A percentile compares a stretch with the other conserved stretches of the same genome.
Evolutionary conservation across 1,140 invertebrate species (phyloP).

Genomic region (Bombyx mandarina): DNA sequence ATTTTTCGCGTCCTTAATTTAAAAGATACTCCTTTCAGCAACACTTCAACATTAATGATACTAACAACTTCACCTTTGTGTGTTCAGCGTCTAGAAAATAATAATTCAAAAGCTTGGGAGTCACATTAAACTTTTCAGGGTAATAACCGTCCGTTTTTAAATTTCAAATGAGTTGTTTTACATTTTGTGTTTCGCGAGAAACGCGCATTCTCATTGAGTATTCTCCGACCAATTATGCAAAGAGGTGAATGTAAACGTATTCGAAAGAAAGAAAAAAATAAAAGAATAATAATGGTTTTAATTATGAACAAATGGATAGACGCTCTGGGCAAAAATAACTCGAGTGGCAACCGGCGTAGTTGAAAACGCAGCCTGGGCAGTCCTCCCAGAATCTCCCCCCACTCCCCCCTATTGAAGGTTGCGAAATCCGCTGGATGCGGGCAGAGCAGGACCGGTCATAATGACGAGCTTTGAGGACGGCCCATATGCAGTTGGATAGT

Average conservation of each 20-base stretch:
- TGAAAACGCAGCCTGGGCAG: too few relatives aligned
- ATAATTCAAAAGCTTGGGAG: not conserved
- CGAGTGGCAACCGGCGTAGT: too few relatives aligned
- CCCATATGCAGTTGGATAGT: too few relatives aligned
- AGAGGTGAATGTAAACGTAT: not conserved
- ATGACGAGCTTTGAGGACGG: too few relatives aligned
- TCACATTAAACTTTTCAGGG: conserved; percentile 15
- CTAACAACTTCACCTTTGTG: not conserved
- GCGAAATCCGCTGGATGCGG: too few relatives aligned
- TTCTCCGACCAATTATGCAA: conserved; percentile 1
- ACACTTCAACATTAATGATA: too few relatives aligned
- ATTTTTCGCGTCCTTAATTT: too few relatives aligned
- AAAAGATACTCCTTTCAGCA: too few relatives aligned
- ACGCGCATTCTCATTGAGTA: not conserved
- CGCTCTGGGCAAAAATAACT: too few relatives aligned
- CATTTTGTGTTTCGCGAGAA: conserved; percentile 10
- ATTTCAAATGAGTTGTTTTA: conserved; percentile 16
- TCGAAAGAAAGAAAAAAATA: not conserved
- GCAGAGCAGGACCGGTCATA: too few relatives aligned
- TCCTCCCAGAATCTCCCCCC: too few relatives aligned
- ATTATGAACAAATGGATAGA: not conserved
- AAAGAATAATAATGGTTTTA: not conserved
- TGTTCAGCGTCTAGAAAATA: not conserved
- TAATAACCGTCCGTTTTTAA: conserved; percentile 13
- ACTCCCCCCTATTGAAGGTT: too few relatives aligned